Evolutionary conservation across 2,113 vertebrate species (phyloP).

Genomic region (Colius striatus): DNA sequence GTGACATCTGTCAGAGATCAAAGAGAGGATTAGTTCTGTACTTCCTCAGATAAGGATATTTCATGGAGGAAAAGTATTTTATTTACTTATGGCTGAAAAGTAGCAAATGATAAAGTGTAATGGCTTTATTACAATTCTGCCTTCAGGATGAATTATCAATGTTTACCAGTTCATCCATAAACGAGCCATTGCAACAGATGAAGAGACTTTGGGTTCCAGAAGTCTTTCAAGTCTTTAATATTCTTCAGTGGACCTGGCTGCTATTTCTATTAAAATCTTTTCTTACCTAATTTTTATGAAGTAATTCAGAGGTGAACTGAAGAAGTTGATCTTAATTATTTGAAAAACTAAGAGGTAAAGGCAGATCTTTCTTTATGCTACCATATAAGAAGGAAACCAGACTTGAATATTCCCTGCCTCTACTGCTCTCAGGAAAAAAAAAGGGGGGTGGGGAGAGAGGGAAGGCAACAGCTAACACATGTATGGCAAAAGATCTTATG

Average conservation of each 20-base stretch:
- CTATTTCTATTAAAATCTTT: background rate
- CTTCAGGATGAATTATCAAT: background rate
- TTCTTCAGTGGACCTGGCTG: background rate
- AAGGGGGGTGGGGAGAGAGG: background rate
- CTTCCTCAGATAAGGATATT: constrained; percentile 29
- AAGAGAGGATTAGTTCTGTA: constrained; percentile 43
- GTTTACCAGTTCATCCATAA: background rate
- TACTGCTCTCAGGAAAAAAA: no score
- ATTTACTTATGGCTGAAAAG: constrained; percentile 19
- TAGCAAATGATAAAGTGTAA: background rate
- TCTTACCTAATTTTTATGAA: background rate
- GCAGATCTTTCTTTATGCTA: background rate
- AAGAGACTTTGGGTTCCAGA: background rate
- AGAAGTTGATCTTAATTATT: background rate
- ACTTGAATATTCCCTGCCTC: background rate
- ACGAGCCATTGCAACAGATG: background rate
- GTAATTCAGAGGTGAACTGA: background rate
- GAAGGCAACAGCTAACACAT: background rate
- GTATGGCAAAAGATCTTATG: background rate
- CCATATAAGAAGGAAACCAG: background rate
- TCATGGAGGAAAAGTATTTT: constrained; percentile 1
- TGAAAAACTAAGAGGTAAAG: background rate
- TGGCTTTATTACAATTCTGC: background rate
- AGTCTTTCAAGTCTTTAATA: background rate
- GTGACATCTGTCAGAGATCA: constrained; percentile 47